Evolutionary conservation across 30 jellyfish, hydroid and myxozoan species (phyloP).

Genomic region (Chrysaora quinquecirrha): DNA sequence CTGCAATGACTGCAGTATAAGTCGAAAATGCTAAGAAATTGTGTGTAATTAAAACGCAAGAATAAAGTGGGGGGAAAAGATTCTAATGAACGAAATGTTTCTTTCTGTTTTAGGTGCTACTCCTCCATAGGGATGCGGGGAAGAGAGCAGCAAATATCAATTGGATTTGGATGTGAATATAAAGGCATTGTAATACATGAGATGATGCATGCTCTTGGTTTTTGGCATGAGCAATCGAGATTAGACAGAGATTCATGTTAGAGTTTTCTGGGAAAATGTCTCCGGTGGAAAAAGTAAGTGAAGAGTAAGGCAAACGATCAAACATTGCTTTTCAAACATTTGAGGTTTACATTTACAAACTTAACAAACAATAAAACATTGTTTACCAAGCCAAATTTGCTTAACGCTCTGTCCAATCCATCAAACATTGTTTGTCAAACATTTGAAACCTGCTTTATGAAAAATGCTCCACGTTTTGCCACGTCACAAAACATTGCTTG

Average conservation of each 20-base stretch:
- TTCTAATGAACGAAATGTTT: neutral
- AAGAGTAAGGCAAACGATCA: too few relatives aligned
- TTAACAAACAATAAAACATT: too few relatives aligned
- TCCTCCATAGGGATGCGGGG: slow-evolving; percentile 34
- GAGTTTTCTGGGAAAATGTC: slow-evolving; percentile 37
- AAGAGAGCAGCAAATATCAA: slow-evolving; percentile 46
- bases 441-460: too few relatives aligned
- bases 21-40: neutral
- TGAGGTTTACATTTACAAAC: too few relatives aligned
- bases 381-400: too few relatives aligned
- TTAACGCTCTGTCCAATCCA: neutral
- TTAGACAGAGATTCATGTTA: slow-evolving; percentile 36
- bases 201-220: slow-evolving; percentile 47
- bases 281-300: neutral
- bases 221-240: slow-evolving; percentile 52
- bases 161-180: slow-evolving; percentile 38
- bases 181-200: slow-evolving; percentile 32
- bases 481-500: too few relatives aligned
- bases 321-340: too few relatives aligned
- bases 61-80: neutral
- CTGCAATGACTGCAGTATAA: neutral
- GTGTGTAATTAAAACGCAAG: neutral
- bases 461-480: too few relatives aligned
- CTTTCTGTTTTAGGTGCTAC: neutral
- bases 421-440: too few relatives aligned